Conservation (phyloP, 2,888 invertebrate species). For the Tetrapedia diversipes region DNA sequence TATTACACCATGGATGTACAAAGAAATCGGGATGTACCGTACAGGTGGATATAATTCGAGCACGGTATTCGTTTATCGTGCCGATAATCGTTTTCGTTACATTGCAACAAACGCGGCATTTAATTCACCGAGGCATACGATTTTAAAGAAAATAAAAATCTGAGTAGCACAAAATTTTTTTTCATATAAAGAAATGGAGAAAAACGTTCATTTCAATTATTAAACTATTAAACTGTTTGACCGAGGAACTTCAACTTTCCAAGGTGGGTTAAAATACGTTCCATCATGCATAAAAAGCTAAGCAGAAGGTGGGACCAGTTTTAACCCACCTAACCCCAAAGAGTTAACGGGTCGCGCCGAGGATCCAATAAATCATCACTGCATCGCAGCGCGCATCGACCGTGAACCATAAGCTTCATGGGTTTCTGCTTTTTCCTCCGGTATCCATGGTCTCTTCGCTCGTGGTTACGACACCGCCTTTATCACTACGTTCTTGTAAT, state of each 20-base stretch:
- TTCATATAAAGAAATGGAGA: too few species aligned
- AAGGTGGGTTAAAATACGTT: too few species aligned
- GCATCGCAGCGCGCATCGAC: constrained; percentile 10
- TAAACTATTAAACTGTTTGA: too few species aligned
- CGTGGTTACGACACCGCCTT: constrained; percentile 30
- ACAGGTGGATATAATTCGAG: not conserved
- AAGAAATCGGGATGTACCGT: not conserved
- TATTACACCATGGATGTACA: not conserved
- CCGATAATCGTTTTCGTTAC: constrained; percentile 4
- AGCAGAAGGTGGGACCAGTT: too few species aligned
- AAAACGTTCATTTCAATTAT: too few species aligned
- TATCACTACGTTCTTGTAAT: constrained; percentile 32
- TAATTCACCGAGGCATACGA: not conserved
- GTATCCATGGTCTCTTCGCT: not conserved
- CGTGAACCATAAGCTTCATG: constrained; percentile 21
- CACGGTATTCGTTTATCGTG: constrained; percentile 1
- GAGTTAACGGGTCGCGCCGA: too few species aligned
- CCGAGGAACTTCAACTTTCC: too few species aligned
- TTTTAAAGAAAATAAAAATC: too few species aligned
- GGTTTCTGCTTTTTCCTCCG: constrained; percentile 4
- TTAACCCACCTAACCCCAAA: too few species aligned
- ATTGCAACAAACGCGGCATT: constrained; percentile 6
- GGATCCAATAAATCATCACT: constrained; percentile 26
- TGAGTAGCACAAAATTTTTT: too few species aligned
- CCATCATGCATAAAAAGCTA: too few species aligned